Conservation (phyloP, 2,888 invertebrate genomes). For the Archaeoteleia sp. region DNA sequence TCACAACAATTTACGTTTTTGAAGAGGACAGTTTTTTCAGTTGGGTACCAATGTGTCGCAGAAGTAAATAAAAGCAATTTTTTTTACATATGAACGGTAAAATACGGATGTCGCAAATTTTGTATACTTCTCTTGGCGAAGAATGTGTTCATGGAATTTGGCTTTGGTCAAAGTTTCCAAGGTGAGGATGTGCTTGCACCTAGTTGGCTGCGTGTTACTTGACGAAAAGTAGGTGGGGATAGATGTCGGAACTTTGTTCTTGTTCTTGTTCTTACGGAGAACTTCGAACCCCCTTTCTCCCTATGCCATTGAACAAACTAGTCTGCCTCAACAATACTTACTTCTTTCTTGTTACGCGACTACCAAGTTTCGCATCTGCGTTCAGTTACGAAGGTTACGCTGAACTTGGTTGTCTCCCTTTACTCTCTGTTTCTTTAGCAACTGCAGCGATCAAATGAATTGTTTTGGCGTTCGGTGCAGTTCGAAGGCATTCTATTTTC, state of each 20-base stretch:
- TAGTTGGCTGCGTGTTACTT: slow-evolving; percentile 68
- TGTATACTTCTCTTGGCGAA: slow-evolving; percentile 28
- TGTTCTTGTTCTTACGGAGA: slow-evolving; percentile 74
- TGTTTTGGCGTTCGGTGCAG: slow-evolving; percentile 13
- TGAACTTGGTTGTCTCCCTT: slow-evolving; percentile 66
- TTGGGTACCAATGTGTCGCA: no score
- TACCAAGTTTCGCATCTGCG: slow-evolving; percentile 69
- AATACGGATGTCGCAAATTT: no score
- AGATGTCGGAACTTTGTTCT: slow-evolving; percentile 72
- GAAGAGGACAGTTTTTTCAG: no score
- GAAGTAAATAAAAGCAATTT: no score
- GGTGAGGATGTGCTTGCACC: slow-evolving; percentile 64
- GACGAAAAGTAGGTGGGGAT: slow-evolving; percentile 62
- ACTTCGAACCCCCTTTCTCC: slow-evolving; percentile 68
- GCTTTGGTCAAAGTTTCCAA: slow-evolving; percentile 68
- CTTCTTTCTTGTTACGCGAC: slow-evolving; percentile 73
- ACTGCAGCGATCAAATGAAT: slow-evolving; percentile 46
- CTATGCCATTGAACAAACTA: slow-evolving; percentile 74
- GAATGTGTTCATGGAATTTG: slow-evolving; percentile 62
- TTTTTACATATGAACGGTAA: no score
- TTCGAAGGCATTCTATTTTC: slow-evolving; percentile 11
- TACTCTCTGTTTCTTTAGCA: slow-evolving; percentile 55
- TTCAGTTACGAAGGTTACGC: slow-evolving; percentile 68
- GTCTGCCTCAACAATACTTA: slow-evolving; percentile 71
- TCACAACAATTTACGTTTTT: no score